Evolutionary conservation across 2,113 vertebrate genomes (phyloP).

Genomic region (Scomber scombrus): DNA sequence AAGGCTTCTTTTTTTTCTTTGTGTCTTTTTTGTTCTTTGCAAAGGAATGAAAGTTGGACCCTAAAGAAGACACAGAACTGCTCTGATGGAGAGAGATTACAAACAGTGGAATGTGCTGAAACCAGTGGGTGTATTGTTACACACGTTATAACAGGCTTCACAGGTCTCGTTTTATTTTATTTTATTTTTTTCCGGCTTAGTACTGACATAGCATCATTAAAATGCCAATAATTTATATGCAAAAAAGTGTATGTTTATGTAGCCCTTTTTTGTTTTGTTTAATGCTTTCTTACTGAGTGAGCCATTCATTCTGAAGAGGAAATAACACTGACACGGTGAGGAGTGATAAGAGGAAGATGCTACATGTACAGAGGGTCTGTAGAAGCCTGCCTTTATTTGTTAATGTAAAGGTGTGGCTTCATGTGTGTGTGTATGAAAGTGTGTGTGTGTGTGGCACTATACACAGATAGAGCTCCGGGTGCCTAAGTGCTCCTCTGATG

Average conservation of each 20-base stretch:
- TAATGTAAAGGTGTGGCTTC: neutral
- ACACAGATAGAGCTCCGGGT: constrained; percentile 48
- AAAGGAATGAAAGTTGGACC: constrained; percentile 40
- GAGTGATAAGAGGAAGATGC: constrained; percentile 50
- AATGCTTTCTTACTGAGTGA: constrained; percentile 60
- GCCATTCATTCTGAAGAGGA: constrained; percentile 24
- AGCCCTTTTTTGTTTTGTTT: constrained; percentile 53
- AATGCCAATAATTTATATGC: constrained; percentile 84
- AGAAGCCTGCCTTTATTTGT: neutral
- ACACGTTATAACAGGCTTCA: constrained; percentile 38
- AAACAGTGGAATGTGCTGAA: constrained; percentile 75
- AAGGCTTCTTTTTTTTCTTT: constrained; percentile 44
- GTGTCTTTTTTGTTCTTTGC: constrained; percentile 8
- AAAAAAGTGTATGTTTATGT: constrained; percentile 71
- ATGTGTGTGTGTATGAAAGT: constrained; percentile 16
- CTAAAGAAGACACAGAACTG: constrained; percentile 23
- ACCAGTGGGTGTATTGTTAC: constrained; percentile 84
- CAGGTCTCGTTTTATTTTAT: constrained; percentile 45
- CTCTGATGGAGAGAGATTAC: constrained; percentile 43
- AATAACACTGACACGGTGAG: neutral
- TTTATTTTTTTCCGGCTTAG: constrained; percentile 54
- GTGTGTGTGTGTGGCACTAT: neutral
- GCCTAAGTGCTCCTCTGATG: constrained; percentile 58
- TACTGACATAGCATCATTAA: constrained; percentile 74
- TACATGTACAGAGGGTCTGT: constrained; percentile 39